A percentile compares a stretch with the other conserved stretches of the same genome.
Evolutionary conservation across 2,113 vertebrate species (phyloP).

Genomic region (Anarhynchus alexandrinus): DNA sequence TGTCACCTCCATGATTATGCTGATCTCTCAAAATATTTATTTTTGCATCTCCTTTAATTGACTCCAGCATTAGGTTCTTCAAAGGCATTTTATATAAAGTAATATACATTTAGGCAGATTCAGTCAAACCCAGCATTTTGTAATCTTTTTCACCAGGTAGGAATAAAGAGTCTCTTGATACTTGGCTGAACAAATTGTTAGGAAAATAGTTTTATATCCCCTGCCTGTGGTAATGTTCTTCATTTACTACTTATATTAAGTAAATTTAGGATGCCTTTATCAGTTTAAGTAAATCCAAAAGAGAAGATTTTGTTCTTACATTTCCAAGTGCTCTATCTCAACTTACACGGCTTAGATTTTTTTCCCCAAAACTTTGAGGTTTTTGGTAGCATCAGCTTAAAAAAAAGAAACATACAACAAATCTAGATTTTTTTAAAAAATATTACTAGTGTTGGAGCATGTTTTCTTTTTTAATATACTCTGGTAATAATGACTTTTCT

Average conservation of each 20-base stretch:
- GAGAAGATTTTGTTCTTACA: not conserved
- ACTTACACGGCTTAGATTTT: not conserved
- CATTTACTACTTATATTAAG: conserved; percentile 44
- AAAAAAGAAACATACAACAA: not conserved
- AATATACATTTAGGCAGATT: conserved; percentile 19
- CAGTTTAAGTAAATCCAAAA: conserved; percentile 43
- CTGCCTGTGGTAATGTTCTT: conserved; percentile 29
- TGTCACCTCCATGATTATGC: not conserved
- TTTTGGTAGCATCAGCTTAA: not conserved
- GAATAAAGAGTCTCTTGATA: conserved; percentile 21
- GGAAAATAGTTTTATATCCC: conserved; percentile 53
- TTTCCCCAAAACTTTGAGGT: not conserved
- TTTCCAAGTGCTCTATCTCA: not conserved
- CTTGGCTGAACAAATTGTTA: conserved; percentile 57
- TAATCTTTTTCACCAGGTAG: conserved; percentile 38
- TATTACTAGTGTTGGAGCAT: not conserved
- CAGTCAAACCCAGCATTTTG: conserved; percentile 19
- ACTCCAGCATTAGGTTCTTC: conserved; percentile 1
- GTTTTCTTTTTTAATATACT: not conserved
- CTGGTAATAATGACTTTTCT: not conserved
- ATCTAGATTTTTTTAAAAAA: not conserved
- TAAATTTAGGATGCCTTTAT: conserved; percentile 49
- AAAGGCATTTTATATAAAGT: not conserved
- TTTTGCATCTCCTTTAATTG: conserved; percentile 23
- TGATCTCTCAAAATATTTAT: not conserved